Conservation (phyloP, 92 coral and sea anemone species). For the Epizoanthus scotinus region DNA sequence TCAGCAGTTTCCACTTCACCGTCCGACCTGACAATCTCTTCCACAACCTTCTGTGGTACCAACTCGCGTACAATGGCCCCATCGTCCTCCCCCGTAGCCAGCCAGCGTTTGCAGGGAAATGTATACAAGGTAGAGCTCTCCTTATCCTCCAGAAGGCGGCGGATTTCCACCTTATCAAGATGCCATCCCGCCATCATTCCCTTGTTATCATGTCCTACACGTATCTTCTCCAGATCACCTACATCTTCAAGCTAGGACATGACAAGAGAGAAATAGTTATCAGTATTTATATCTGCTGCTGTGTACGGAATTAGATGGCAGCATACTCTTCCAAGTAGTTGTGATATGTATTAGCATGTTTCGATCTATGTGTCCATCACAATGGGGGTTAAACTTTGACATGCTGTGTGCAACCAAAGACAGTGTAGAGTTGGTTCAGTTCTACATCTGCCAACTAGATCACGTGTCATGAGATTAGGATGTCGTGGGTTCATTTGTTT, state of each 20-base stretch:
- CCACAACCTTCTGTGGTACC: constrained; percentile 85
- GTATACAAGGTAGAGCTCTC: constrained; percentile 87
- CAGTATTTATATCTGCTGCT: neutral
- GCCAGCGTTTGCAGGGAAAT: constrained; percentile 91
- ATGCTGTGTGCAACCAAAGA: too few species aligned
- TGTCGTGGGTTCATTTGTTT: too few species aligned
- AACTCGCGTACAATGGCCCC: constrained; percentile 94
- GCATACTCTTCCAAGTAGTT: neutral
- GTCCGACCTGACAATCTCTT: constrained; percentile 76
- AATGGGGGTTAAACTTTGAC: too few species aligned
- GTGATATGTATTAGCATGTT: too few species aligned
- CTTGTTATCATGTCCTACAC: constrained; percentile 95
- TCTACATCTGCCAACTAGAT: neutral
- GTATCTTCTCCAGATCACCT: constrained; percentile 92
- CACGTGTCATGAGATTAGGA: neutral
- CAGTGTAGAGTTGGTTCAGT: too few species aligned
- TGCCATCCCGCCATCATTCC: constrained; percentile 96
- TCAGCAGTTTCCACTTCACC: constrained; percentile 79
- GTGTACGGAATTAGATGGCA: neutral
- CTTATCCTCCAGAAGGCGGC: constrained; percentile 82
- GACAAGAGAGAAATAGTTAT: neutral
- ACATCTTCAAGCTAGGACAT: constrained; percentile 80
- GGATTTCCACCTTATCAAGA: constrained; percentile 82
- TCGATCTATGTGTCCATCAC: too few species aligned
- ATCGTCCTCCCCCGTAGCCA: constrained; percentile 95